Evolutionary conservation across 2,113 vertebrate species (phyloP).

Genomic region (Sula dactylatra): DNA sequence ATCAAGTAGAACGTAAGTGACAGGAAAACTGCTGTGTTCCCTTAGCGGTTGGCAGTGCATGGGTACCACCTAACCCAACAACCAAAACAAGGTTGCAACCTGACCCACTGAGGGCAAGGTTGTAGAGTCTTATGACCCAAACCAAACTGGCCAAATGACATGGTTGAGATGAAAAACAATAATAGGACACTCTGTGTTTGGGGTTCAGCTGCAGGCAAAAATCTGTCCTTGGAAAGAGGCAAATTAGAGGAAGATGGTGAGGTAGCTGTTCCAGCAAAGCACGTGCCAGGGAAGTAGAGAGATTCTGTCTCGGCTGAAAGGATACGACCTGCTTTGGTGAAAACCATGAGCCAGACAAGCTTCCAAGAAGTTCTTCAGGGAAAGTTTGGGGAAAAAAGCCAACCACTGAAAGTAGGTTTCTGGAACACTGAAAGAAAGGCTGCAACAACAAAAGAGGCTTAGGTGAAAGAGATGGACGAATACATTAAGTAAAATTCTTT

Average conservation of each 20-base stretch:
- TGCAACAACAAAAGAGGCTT: not conserved
- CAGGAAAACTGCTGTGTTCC: not conserved
- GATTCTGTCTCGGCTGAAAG: not conserved
- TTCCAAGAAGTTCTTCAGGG: not conserved
- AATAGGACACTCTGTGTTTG: not conserved
- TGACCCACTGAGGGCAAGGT: not conserved
- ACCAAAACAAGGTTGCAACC: not conserved
- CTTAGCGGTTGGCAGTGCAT: not conserved
- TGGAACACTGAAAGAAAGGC: constrained; percentile 8
- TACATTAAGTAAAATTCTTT: constrained; percentile 25
- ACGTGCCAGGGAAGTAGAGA: not conserved
- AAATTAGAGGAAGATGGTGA: not conserved
- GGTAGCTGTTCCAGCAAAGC: not conserved
- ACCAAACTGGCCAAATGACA: not conserved
- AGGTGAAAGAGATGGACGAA: constrained; percentile 10
- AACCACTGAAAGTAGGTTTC: constrained; percentile 14
- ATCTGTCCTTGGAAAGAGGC: not conserved
- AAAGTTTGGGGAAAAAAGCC: not conserved
- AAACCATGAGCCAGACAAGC: not conserved
- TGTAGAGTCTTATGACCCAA: not conserved
- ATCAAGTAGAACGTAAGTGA: not conserved
- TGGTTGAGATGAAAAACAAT: not conserved
- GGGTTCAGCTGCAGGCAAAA: not conserved
- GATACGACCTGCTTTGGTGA: not conserved
- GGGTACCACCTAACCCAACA: not conserved